Conservation (phyloP, 2,888 invertebrate species). For the Morinoia aosen region DNA sequence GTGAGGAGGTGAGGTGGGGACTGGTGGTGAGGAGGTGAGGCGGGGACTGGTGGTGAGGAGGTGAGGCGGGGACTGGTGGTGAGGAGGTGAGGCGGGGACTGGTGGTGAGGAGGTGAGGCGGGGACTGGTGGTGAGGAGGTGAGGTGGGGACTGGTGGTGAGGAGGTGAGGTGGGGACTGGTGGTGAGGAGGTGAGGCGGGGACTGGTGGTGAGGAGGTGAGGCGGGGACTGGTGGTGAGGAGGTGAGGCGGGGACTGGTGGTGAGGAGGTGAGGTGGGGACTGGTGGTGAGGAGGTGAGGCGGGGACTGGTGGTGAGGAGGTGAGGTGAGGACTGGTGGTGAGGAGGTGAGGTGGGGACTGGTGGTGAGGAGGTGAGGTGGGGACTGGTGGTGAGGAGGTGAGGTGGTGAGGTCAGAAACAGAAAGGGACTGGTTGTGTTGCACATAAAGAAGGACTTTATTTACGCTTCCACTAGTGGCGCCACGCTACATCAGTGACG, state of each 20-base stretch:
- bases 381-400: too few relatives aligned
- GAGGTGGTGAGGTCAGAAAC: too few relatives aligned
- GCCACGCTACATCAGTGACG: too few relatives aligned
- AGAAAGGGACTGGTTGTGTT: too few relatives aligned
- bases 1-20: slow-evolving; percentile 73
- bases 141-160: slow-evolving; percentile 74
- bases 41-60: slow-evolving; percentile 69
- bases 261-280: not conserved
- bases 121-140: slow-evolving; percentile 77
- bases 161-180: slow-evolving; percentile 75
- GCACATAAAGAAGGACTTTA: too few relatives aligned
- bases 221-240: slow-evolving; percentile 72
- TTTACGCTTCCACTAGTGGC: too few relatives aligned
- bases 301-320: too few relatives aligned
- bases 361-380: too few relatives aligned
- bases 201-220: slow-evolving; percentile 74
- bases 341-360: too few relatives aligned
- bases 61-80: slow-evolving; percentile 74
- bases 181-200: slow-evolving; percentile 78
- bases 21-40: slow-evolving; percentile 80
- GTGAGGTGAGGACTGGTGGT: too few relatives aligned
- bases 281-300: not conserved
- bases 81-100: slow-evolving; percentile 78
- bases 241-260: too few relatives aligned
- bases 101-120: slow-evolving; percentile 74